Evolutionary conservation across 1,140 invertebrate genomes (phyloP), one percentile per base, ranked within the genome.

Genomic region (Drosophila nikananu): DNA sequence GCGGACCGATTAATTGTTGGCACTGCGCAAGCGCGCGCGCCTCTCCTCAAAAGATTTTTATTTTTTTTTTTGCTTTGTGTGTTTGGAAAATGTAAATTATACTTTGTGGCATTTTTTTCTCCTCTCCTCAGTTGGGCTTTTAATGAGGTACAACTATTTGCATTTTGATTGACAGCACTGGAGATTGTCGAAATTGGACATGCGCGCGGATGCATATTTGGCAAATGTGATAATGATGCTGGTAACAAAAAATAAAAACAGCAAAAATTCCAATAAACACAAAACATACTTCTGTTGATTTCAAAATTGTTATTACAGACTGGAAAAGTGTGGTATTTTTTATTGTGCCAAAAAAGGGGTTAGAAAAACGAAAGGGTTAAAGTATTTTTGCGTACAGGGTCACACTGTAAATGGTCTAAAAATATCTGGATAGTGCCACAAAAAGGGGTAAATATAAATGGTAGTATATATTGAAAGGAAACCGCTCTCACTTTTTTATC

Each of bases 131-230:
- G 60, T 32, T 41, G 44, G 61, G 61, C 42, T 84, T 86, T 89
- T 89, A 89, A 89, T 89, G 86, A 90, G 84, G 78, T 54, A 59
- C 46, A 83, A 55, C 52, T 66, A 87, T 87, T 89, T 89, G 86
- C 86, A 89, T 89, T 89, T 89, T 89, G 86, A 89, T 89, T 89
- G 86, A 89, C 86, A 90, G 86, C 86, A 35, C 23, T 63, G 81
- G 84, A 83, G 81, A 83, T 83, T 83, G 84, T 84, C 71, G 65
- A 61, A 77, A 70, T 83, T 82, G 81, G 62, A 86, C 81, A 83
- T 68, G 83, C 76, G 68, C 63, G 62, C 71, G 68, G 58, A 82
- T 86, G 77, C 73, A 71, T 87, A 81, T 87, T 87, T 87, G 84
- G 84, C 73, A 84, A 89, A 81, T 78, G 67, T 67, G 81, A 83